phyloP scores from a whole-genome alignment of 2,797 vertebrate genomes.

The Acanthiza pusilla region DNA sequence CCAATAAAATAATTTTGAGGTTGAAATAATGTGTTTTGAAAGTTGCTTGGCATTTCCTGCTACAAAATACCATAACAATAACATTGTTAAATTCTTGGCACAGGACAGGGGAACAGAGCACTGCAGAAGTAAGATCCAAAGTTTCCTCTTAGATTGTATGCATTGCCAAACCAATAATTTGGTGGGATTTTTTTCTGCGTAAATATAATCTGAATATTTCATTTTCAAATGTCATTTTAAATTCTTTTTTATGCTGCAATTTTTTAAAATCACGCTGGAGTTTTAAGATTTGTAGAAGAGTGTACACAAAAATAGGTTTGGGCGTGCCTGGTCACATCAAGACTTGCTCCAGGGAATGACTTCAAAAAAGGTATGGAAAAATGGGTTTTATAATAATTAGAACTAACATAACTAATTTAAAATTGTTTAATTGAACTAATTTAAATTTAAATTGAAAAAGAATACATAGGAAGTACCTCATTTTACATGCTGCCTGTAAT shows the following conservation, averaged over 20 bases:
- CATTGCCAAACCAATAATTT: background rate
- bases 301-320: background rate
- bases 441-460: conserved; percentile 39
- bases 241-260: background rate
- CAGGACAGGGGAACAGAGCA: background rate
- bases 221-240: background rate
- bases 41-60: background rate
- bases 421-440: conserved; percentile 30
- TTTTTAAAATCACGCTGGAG: background rate
- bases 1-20: background rate
- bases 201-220: background rate
- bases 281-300: background rate
- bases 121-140: background rate
- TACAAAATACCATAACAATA: background rate
- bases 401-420: conserved; percentile 18
- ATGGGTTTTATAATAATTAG: background rate
- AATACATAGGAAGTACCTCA: background rate
- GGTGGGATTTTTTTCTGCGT: background rate
- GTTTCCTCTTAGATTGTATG: background rate
- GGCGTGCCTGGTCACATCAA: background rate
- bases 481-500: background rate
- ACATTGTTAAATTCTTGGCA: background rate
- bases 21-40: background rate
- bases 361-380: background rate
- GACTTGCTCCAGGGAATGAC: background rate